phyloP scores from a whole-genome alignment of 2,888 invertebrate genomes.

The Dermolepida albohirtum region DNA sequence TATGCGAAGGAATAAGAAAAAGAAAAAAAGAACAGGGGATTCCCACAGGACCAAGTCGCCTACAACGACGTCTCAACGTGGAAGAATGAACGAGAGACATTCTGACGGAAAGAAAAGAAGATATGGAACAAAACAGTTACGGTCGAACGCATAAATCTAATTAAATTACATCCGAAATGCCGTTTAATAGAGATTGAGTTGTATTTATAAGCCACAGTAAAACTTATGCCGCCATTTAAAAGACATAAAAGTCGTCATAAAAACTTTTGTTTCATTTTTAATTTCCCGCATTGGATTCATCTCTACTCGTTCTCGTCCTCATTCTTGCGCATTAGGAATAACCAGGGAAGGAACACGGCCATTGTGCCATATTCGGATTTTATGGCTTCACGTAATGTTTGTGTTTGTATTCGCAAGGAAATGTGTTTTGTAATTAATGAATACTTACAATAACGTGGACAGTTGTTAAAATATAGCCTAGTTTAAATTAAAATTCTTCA shows the following conservation, averaged over 20 bases:
- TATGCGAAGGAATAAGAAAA: conserved; percentile 31
- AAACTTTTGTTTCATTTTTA: conserved; percentile 46
- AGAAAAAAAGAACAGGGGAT: conserved; percentile 18
- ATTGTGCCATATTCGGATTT: conserved; percentile 36
- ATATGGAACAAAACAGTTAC: conserved; percentile 22
- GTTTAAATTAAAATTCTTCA: conserved; percentile 12
- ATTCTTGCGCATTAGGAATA: conserved; percentile 12
- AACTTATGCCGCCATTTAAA: conserved; percentile 51
- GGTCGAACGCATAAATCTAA: conserved; percentile 38
- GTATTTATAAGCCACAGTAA: conserved; percentile 51
- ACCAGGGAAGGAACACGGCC: neutral
- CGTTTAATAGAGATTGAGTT: conserved; percentile 48
- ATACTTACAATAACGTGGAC: conserved; percentile 9
- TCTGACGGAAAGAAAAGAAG: conserved; percentile 23
- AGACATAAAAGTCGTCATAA: conserved; percentile 51
- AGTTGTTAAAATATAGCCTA: conserved; percentile 9
- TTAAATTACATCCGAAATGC: conserved; percentile 41
- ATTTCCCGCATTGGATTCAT: conserved; percentile 38
- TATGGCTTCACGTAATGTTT: conserved; percentile 19
- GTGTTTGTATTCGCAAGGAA: conserved; percentile 5
- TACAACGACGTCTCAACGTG: conserved; percentile 16
- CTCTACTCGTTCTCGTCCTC: conserved; percentile 16
- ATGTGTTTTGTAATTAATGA: conserved; percentile 23
- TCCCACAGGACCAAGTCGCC: conserved; percentile 19
- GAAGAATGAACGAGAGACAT: conserved; percentile 21